These are phyloP conservation scores for Bothrops jararaca DNA, from an alignment of 2,113 vertebrate species.

Conservation along the genomic window DNA sequence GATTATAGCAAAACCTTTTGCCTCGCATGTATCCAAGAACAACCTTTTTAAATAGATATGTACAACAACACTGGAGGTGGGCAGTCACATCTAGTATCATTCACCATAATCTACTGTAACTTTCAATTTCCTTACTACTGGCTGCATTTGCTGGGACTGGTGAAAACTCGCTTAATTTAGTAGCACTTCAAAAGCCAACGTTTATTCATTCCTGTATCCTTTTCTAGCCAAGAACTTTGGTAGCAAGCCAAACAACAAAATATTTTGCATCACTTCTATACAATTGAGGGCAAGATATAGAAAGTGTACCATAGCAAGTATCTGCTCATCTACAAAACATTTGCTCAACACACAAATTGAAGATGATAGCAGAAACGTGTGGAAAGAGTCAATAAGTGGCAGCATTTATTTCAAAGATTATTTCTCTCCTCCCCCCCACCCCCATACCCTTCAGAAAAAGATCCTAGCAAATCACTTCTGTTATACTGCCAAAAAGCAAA, in stretches of 20 bases:
- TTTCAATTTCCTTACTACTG: background rate
- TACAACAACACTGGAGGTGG: background rate
- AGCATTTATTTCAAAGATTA: background rate
- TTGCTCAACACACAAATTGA: background rate
- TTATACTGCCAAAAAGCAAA: background rate
- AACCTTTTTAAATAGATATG: slow-evolving; percentile 8
- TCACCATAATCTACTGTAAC: background rate
- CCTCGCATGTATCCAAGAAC: slow-evolving; percentile 8
- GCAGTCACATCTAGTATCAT: background rate
- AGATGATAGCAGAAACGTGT: background rate
- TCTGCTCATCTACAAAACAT: background rate
- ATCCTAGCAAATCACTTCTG: background rate
- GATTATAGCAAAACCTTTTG: background rate
- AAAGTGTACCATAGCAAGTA: background rate
- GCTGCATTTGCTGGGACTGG: background rate
- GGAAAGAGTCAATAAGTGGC: background rate
- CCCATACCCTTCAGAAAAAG: background rate
- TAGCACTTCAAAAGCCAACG: background rate
- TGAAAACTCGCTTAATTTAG: background rate
- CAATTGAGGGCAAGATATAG: background rate
- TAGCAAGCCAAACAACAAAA: background rate
- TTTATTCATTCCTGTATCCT: background rate
- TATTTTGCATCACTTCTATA: background rate
- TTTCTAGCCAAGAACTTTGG: background rate
- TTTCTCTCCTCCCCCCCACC: background rate